Conservation (phyloP, 1,140 invertebrate species). For the Stegodyphus dumicola region DNA sequence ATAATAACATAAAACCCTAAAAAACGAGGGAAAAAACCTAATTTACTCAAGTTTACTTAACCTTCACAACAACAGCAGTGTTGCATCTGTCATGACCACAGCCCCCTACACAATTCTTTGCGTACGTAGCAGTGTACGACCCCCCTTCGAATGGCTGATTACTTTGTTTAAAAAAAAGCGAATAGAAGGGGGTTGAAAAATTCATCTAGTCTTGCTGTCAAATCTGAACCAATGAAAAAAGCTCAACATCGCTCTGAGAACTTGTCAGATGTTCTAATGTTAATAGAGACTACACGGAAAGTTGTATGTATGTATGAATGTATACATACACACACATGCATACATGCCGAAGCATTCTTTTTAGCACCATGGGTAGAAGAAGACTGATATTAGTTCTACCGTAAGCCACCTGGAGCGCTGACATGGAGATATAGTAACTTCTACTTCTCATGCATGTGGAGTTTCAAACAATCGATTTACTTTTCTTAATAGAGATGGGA, state of each 20-base stretch:
- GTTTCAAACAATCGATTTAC: conserved; percentile 12
- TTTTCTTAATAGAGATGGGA: conserved; percentile 45
- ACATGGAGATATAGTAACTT: conserved; percentile 22
- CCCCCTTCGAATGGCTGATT: conserved; percentile 32
- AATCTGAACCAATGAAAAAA: not conserved
- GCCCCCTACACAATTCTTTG: not conserved
- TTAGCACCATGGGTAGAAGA: conserved; percentile 15
- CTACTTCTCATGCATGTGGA: not conserved
- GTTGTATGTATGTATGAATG: not conserved
- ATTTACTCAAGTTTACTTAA: conserved; percentile 51
- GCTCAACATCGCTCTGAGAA: conserved; percentile 21
- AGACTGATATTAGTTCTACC: conserved; percentile 24
- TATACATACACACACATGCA: not conserved
- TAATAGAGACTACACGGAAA: conserved; percentile 25
- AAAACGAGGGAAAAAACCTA: conserved; percentile 42
- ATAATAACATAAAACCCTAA: no score
- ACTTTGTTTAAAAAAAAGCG: conserved; percentile 15
- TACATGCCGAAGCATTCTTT: conserved; percentile 20
- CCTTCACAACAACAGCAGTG: conserved; percentile 22
- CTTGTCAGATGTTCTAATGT: conserved; percentile 51
- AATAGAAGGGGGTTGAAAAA: not conserved
- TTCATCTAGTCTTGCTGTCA: conserved; percentile 50
- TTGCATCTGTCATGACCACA: conserved; percentile 35
- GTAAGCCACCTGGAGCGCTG: conserved; percentile 44
- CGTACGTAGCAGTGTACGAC: not conserved